Conservation (phyloP, 2,888 invertebrate species). For the Ellobium chinense region DNA sequence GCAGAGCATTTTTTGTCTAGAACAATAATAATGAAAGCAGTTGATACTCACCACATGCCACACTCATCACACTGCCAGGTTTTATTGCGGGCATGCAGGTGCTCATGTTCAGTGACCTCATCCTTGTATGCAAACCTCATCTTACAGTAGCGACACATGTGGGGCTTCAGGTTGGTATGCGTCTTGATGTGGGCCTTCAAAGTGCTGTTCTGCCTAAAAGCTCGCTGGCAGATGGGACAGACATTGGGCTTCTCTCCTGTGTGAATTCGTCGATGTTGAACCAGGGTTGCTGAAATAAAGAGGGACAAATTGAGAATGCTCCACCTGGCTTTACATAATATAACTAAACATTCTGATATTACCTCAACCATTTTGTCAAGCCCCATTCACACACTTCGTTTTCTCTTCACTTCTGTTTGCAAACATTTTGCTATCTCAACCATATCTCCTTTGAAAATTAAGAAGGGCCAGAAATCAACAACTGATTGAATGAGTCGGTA, state of each 20-base stretch:
- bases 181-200: conserved; percentile 39
- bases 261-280: conserved; percentile 32
- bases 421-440: too few relatives aligned
- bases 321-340: too few relatives aligned
- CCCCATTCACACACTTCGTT: too few relatives aligned
- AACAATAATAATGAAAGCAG: too few relatives aligned
- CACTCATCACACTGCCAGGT: conserved; percentile 46
- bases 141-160: conserved; percentile 43
- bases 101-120: conserved; percentile 39
- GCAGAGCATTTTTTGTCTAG: too few relatives aligned
- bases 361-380: too few relatives aligned
- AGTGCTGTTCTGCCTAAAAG: conserved; percentile 41
- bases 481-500: too few relatives aligned
- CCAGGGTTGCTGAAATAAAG: conserved; percentile 30
- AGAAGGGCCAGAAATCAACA: too few relatives aligned
- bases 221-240: conserved; percentile 30
- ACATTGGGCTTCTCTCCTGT: conserved; percentile 41
- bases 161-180: conserved; percentile 36
- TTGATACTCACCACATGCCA: conserved; percentile 44
- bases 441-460: too few relatives aligned
- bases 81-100: conserved; percentile 31
- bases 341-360: too few relatives aligned
- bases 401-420: too few relatives aligned
- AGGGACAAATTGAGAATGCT: too few relatives aligned
- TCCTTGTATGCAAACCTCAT: conserved; percentile 40